Conservation (phyloP, 2,797 vertebrate species). For the Spinus pinus region DNA sequence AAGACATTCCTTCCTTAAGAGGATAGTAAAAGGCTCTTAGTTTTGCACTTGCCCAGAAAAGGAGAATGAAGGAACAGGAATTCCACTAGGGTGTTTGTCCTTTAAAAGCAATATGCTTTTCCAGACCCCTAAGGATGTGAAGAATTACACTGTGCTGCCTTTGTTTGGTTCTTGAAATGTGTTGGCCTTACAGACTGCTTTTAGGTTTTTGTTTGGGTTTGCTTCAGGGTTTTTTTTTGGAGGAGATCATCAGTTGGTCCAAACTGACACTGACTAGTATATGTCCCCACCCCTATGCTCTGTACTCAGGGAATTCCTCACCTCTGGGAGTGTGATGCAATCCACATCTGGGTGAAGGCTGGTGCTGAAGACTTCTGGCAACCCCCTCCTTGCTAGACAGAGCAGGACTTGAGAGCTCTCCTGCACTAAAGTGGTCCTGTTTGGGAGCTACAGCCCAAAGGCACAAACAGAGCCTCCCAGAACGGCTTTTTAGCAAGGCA, state of each 20-base stretch:
- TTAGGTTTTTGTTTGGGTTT: neutral
- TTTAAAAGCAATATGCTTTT: neutral
- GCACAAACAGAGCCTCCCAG: neutral
- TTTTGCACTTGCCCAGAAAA: neutral
- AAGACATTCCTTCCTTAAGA: conserved; percentile 6
- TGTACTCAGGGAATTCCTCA: neutral
- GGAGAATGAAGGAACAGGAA: neutral
- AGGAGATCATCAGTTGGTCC: neutral
- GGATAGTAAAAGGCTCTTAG: neutral
- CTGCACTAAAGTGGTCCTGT: neutral
- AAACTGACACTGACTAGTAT: neutral
- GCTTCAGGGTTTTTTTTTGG: accelerated
- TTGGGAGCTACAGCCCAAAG: neutral
- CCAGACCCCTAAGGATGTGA: neutral
- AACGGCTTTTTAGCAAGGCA: neutral
- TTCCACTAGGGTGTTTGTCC: neutral
- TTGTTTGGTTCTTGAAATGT: neutral
- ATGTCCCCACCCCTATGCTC: neutral
- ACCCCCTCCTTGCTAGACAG: neutral
- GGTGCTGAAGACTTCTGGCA: neutral
- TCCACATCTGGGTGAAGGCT: neutral
- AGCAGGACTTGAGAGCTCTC: neutral
- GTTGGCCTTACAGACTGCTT: neutral
- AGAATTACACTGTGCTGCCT: neutral
- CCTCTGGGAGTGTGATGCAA: neutral